These are phyloP conservation scores for Ciconia boyciana DNA, from an alignment of 2,113 vertebrate genomes.

Conservation along the genomic window DNA sequence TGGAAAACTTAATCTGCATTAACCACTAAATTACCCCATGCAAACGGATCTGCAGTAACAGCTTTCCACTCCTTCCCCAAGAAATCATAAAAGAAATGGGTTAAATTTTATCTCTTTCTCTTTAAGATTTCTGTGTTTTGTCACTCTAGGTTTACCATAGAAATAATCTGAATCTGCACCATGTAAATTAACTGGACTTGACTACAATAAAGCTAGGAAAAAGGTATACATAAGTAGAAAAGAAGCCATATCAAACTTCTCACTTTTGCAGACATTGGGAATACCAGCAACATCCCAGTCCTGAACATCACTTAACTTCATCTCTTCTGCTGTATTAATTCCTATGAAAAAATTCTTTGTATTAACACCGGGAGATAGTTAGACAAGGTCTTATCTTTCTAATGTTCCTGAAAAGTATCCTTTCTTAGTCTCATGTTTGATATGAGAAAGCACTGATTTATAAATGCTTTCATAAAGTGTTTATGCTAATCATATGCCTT, in stretches of 20 bases:
- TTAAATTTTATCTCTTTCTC: neutral
- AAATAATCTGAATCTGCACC: neutral
- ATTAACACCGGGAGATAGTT: accelerated
- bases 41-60: neutral
- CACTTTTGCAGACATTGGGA: neutral
- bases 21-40: neutral
- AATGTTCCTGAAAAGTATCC: neutral
- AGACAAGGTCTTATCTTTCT: neutral
- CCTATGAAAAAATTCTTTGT: neutral
- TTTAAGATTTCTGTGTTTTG: neutral
- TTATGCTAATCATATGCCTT: neutral
- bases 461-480: neutral
- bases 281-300: neutral
- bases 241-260: neutral
- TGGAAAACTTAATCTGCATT: neutral
- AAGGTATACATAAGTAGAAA: neutral
- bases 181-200: neutral
- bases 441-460: neutral
- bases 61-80: neutral
- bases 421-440: neutral
- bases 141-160: neutral
- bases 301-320: neutral
- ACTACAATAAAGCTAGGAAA: neutral
- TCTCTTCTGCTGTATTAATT: neutral
- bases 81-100: neutral